A percentile compares a stretch with the other conserved stretches of the same genome.
These are phyloP conservation scores for Takifugu flavidus DNA, from an alignment of 2,113 vertebrate species.

Conservation along the genomic window DNA sequence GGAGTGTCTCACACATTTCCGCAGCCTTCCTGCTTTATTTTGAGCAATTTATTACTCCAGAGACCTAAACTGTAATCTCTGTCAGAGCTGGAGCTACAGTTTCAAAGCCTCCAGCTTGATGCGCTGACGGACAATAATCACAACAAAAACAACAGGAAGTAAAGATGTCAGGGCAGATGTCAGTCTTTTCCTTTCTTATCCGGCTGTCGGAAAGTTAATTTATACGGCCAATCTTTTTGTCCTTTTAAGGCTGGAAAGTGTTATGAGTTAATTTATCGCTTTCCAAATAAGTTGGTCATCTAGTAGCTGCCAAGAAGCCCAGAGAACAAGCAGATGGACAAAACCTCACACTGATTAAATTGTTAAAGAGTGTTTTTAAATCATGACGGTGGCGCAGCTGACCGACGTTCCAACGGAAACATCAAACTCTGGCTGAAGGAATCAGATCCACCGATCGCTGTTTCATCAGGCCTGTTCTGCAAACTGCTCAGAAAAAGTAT, in stretches of 20 bases:
- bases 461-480: not conserved
- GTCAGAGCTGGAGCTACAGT: conserved; percentile 17
- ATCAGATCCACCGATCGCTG: not conserved
- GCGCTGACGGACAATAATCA: conserved; percentile 26
- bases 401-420: not conserved
- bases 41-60: conserved; percentile 20
- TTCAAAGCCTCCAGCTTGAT: conserved; percentile 18
- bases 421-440: not conserved
- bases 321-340: not conserved
- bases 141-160: conserved; percentile 21
- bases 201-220: conserved; percentile 10
- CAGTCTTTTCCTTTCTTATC: conserved; percentile 8
- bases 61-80: conserved; percentile 19
- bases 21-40: conserved; percentile 33
- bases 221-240: conserved; percentile 5
- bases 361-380: conserved; percentile 6
- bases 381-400: not conserved
- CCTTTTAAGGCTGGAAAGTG: conserved; percentile 6
- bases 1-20: conserved; percentile 14
- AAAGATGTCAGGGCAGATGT: conserved; percentile 7
- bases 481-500: not conserved
- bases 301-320: conserved; percentile 3
- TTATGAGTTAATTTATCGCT: conserved; percentile 13
- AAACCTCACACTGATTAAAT: not conserved
- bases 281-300: conserved; percentile 8